Conservation (phyloP, 2,888 invertebrate genomes). For the Gari tellinella region DNA sequence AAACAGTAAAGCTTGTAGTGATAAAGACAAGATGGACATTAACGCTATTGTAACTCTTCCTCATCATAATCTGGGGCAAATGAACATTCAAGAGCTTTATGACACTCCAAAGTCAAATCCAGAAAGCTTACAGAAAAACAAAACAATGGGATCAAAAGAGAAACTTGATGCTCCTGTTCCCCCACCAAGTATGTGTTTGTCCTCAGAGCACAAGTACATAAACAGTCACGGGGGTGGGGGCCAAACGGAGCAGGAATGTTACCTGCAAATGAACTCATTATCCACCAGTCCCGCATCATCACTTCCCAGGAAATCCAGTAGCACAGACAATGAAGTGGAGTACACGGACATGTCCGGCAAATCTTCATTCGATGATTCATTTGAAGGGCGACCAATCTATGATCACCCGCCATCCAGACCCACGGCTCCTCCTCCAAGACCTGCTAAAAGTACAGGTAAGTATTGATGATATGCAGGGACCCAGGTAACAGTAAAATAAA, state of each 20-base stretch:
- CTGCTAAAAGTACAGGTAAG: constrained; percentile 38
- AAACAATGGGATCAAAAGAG: constrained; percentile 38
- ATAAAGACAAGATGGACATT: constrained; percentile 53
- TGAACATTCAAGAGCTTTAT: constrained; percentile 65
- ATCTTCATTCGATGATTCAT: constrained; percentile 51
- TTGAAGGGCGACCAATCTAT: constrained; percentile 50
- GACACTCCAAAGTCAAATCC: constrained; percentile 52
- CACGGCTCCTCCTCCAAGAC: constrained; percentile 54
- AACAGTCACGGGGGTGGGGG: constrained; percentile 66
- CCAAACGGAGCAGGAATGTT: constrained; percentile 48
- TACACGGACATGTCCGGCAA: constrained; percentile 65
- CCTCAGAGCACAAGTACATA: constrained; percentile 65
- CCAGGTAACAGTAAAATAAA: too few relatives aligned
- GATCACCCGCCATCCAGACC: constrained; percentile 63
- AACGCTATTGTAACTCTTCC: constrained; percentile 62
- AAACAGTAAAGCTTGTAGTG: constrained; percentile 64
- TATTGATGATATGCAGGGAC: too few relatives aligned
- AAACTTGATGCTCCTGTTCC: constrained; percentile 57
- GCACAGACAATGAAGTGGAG: constrained; percentile 58
- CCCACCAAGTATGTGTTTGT: constrained; percentile 56
- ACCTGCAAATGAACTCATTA: constrained; percentile 65
- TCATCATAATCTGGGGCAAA: constrained; percentile 20
- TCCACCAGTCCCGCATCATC: neutral
- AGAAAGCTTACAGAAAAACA: constrained; percentile 37
- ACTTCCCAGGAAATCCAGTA: constrained; percentile 49